Evolutionary conservation across 2,797 vertebrate genomes (phyloP).

Genomic region (Oryzias sinensis): DNA sequence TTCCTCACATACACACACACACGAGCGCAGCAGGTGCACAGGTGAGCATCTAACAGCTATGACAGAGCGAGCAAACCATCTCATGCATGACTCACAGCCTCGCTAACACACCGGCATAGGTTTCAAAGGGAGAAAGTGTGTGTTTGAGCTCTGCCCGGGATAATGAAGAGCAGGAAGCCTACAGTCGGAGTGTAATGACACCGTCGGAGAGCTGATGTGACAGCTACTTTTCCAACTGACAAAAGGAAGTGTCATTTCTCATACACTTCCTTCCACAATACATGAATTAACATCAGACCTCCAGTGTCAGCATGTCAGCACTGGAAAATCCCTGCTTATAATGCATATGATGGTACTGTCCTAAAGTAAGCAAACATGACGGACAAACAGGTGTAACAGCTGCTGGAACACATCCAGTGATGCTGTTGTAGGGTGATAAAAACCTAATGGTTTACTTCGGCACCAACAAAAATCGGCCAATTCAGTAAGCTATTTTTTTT

Average conservation of each 20-base stretch:
- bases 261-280: not conserved
- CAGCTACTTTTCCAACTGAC: not conserved
- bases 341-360: no score
- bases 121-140: conserved; percentile 38
- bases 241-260: not conserved
- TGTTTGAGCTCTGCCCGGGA: conserved; percentile 22
- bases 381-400: not conserved
- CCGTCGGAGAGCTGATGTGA: conserved; percentile 3
- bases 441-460: no score
- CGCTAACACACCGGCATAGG: conserved; percentile 9
- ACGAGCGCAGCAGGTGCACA: conserved; percentile 22
- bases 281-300: not conserved
- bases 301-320: not conserved
- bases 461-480: no score
- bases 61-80: conserved; percentile 28
- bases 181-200: conserved; percentile 35
- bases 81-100: conserved; percentile 29
- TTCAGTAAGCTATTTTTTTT: no score
- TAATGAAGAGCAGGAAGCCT: conserved; percentile 45
- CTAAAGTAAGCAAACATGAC: not conserved
- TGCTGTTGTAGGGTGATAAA: no score
- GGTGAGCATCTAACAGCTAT: conserved; percentile 43
- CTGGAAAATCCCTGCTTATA: not conserved
- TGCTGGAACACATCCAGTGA: no score
- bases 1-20: conserved; percentile 9